These are phyloP conservation scores for Pedetes capensis DNA, from an alignment of 2,113 vertebrate genomes.

Conservation along the genomic window DNA sequence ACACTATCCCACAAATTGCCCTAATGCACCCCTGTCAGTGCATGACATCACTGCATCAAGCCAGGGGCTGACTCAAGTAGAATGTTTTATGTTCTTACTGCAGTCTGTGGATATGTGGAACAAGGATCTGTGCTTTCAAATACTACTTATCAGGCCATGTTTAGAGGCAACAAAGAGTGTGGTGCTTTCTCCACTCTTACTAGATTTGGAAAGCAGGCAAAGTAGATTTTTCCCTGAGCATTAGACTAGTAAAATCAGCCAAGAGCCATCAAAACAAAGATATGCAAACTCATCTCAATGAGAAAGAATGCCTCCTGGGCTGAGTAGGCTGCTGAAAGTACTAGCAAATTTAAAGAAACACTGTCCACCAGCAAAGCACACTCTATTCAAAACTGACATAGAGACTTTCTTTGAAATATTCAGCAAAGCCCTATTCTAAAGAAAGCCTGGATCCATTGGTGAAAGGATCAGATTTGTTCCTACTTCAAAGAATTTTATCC, in stretches of 20 bases:
- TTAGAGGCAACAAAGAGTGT: not conserved
- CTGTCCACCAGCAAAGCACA: not conserved
- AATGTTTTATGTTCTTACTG: not conserved
- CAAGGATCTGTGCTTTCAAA: not conserved
- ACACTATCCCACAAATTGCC: not conserved
- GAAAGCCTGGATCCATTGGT: not conserved
- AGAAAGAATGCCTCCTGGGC: not conserved
- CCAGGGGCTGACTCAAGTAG: not conserved
- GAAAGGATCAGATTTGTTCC: not conserved
- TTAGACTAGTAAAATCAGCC: slow-evolving; percentile 53
- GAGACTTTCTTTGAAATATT: not conserved
- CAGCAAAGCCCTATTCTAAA: not conserved
- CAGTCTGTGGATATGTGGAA: not conserved
- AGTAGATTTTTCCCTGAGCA: not conserved
- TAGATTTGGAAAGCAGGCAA: slow-evolving; percentile 39
- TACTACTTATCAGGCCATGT: not conserved
- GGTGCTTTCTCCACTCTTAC: not conserved
- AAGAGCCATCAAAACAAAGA: slow-evolving; percentile 14
- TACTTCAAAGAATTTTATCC: not conserved
- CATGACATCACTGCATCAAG: not conserved
- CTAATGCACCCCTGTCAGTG: not conserved
- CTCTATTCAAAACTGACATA: not conserved
- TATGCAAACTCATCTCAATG: slow-evolving; percentile 38
- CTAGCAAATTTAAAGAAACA: slow-evolving; percentile 7
- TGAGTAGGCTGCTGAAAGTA: not conserved